phyloP scores from a whole-genome alignment of 2,113 vertebrate genomes.

The Indri indri region DNA sequence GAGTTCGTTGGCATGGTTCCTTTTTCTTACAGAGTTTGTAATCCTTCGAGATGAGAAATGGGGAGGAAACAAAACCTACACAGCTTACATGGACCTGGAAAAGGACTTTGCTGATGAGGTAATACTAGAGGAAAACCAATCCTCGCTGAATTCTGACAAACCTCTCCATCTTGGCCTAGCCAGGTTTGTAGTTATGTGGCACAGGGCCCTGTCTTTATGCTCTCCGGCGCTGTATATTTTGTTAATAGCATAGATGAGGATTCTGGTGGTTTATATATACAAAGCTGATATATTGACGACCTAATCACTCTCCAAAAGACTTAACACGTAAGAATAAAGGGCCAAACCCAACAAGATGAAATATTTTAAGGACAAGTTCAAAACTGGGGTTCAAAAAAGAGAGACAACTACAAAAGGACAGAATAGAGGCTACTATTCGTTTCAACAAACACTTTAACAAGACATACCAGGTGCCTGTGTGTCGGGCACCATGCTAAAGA shows the following conservation, averaged over 20 bases:
- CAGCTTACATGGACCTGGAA: constrained; percentile 89
- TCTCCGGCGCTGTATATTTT: background rate
- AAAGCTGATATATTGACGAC: background rate
- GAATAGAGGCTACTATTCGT: background rate
- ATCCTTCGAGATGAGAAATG: constrained; percentile 94
- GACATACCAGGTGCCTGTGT: background rate
- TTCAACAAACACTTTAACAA: background rate
- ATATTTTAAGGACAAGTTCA: background rate
- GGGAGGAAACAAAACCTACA: constrained; percentile 96
- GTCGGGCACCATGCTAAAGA: background rate
- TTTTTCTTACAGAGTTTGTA: constrained; percentile 89
- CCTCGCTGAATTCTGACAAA: background rate
- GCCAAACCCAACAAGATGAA: background rate
- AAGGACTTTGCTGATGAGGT: constrained; percentile 96
- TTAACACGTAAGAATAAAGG: background rate
- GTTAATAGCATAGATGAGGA: background rate
- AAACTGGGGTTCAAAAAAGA: constrained; percentile 10
- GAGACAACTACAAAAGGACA: background rate
- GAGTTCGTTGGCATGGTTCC: background rate
- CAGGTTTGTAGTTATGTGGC: background rate
- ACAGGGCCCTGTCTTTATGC: background rate
- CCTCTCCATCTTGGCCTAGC: background rate
- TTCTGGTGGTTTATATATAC: background rate
- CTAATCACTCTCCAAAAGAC: background rate
- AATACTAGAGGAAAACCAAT: background rate